A percentile compares a stretch with the other conserved stretches of the same genome.
Evolutionary conservation across 2,888 invertebrate genomes (phyloP).

Genomic region (Harpalus rubripes): DNA sequence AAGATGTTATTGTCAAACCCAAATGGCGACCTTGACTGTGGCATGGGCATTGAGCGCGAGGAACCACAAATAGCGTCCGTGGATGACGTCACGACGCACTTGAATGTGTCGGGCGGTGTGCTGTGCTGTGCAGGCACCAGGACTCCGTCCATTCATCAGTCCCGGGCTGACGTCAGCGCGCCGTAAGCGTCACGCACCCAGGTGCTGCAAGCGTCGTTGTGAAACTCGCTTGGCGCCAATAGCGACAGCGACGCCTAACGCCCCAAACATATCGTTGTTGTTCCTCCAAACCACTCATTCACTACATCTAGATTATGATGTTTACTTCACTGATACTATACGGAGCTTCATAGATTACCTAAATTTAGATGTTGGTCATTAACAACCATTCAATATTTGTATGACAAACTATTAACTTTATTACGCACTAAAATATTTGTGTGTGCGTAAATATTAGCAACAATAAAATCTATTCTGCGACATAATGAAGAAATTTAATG

Average conservation of each 20-base stretch:
- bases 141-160: constrained; percentile 43
- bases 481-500: no score
- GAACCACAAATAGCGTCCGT: constrained; percentile 46
- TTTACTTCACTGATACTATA: neutral
- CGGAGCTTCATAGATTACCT: no score
- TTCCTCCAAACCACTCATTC: neutral
- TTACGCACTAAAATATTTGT: no score
- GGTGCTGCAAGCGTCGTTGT: constrained; percentile 1
- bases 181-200: constrained; percentile 21
- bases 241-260: neutral
- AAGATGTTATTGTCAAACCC: neutral
- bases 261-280: neutral
- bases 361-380: no score
- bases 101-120: constrained; percentile 19
- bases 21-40: constrained; percentile 36
- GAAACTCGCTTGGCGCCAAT: constrained; percentile 6
- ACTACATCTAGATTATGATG: neutral
- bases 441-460: no score
- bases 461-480: no score
- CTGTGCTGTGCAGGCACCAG: neutral
- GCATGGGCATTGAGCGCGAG: constrained; percentile 3
- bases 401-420: no score
- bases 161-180: constrained; percentile 32
- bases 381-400: no score
- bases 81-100: constrained; percentile 40